Base-by-base conservation (phyloP, 2,113 vertebrate genomes). In the Struthidea cinerea region DNA sequence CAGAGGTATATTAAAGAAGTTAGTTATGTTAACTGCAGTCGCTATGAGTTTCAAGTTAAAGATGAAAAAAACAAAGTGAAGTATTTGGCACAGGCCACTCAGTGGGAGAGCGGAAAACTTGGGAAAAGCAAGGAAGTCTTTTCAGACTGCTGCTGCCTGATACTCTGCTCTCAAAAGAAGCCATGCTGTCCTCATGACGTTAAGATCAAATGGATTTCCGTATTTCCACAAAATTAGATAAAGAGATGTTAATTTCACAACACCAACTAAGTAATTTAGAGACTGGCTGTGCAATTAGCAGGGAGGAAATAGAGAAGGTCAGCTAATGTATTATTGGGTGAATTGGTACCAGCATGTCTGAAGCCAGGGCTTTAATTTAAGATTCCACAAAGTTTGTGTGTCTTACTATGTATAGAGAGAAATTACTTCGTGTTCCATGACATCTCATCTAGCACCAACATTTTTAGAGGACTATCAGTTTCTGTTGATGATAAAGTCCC, bases 281-380 rank as follows among this genome's bases (percentile, higher is more conserved):
- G 67, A 56, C 49, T 59, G 83, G 30, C 37, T 83, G 59, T 44
- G 57, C 37, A 73, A 63, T 76, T 90, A 71, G 55, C 30, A 57
- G 44, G 49, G 70, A 93, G 91, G 83, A 96, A 90, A 92, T n/a
- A 67, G 50, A 87, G 73, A 69, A 79, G 49, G 17, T 69, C 83
- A 90, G 67, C 16, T 68, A 75, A 60, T 35, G 32, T 21, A 55
- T 86, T 94, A 89, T 56, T 73, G 80, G 32, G 41, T 83, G 32
- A 93, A 90, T 64, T 88, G 88, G 83, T 88, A 94, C 61, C 79
- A 80, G 83, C 27, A 60, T 27, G 52, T 88, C 86, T 90, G 91
- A 90, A 83, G 30, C 21, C 49, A 85, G 35, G 27, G 87, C 17
- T 81, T 87, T 86, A 79, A 96, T 77, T 67, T 77, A 79, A 77